These are phyloP conservation scores for Dolichotis patagonum DNA, from an alignment of 2,113 vertebrate genomes.

Conservation along the genomic window DNA sequence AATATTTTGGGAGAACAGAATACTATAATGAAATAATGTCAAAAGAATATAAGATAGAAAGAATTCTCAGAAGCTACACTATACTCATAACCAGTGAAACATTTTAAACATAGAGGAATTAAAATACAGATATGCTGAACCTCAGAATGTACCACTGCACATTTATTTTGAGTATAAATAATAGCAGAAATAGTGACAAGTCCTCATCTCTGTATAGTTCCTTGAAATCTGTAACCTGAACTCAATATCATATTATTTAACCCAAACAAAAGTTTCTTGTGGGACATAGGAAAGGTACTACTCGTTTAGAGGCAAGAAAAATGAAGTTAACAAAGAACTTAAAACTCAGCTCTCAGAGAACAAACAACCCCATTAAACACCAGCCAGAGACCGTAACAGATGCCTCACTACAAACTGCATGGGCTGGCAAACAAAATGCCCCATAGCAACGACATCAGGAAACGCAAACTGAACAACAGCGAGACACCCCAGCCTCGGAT, in stretches of 20 bases:
- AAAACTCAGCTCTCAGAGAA: not conserved
- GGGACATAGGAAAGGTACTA: not conserved
- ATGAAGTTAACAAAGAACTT: not conserved
- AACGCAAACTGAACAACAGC: too few species aligned
- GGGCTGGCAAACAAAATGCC: not conserved
- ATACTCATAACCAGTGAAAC: not conserved
- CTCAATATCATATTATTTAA: too few species aligned
- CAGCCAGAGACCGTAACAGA: not conserved
- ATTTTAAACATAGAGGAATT: not conserved
- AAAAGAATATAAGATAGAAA: not conserved
- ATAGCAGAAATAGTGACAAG: not conserved
- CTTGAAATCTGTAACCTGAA: too few species aligned
- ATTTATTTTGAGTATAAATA: not conserved
- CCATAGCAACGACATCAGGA: too few species aligned
- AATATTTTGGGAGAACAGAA: not conserved
- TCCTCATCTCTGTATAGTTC: not conserved
- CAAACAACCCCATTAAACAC: not conserved
- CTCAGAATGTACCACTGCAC: not conserved
- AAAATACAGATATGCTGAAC: not conserved
- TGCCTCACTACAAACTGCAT: not conserved
- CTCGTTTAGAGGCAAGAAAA: not conserved
- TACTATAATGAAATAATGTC: not conserved
- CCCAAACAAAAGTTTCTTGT: too few species aligned
- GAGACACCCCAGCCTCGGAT: too few species aligned
- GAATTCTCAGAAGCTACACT: not conserved